Base-by-base conservation (phyloP, 1,140 invertebrate species). In the Cheumatopsyche charites region DNA sequence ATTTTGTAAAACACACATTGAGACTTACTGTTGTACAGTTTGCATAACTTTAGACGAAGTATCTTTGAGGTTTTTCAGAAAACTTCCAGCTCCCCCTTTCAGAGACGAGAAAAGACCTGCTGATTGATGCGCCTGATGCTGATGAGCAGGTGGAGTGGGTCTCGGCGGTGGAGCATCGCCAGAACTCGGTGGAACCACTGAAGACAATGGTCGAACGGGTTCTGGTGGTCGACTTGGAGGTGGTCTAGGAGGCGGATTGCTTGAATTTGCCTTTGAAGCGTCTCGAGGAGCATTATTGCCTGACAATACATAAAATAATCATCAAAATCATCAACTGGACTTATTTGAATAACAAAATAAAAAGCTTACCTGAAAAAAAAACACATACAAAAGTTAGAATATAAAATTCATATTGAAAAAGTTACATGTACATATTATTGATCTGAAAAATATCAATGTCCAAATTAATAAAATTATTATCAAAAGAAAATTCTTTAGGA, bases 41-140 rank as follows among this genome's bases (percentile, higher is more conserved):
- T 97, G 94, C 90, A 98, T 97, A 13, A 98, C 94, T 88, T 97
- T 97, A 15, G 90, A 92, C 6, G 96, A 97, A 0, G 96, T 97
- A 79, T 98, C 97, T 81, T 97, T 97, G 13, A 98, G 85, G 80
- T 98, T 98, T 77, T 96, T 96, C 47, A 98, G 85, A 75, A 96
- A 90, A 78, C 89, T 94, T 15, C 92, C 93, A 36, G 93, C 92
- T 52, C 92, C 93, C 25, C 93, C 93, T 77, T 88, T 90, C 2
- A 95, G 84, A 0, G 92, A 93, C 11, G 92, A 94, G 78, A 95
- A 93, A 12, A 95, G 79, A 26, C 92, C 90, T 15, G 87, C 86
- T 75, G 77, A 75, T 71, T 17, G 74, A 12, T 75, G 75, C 5
- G 75, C 55, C 29, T 62, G 61, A 13, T 77, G 78, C 58, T 79